Evolutionary conservation across 35 echinoderm and acorn worm genomes (phyloP).

Genomic region (Ptychodera flava): DNA sequence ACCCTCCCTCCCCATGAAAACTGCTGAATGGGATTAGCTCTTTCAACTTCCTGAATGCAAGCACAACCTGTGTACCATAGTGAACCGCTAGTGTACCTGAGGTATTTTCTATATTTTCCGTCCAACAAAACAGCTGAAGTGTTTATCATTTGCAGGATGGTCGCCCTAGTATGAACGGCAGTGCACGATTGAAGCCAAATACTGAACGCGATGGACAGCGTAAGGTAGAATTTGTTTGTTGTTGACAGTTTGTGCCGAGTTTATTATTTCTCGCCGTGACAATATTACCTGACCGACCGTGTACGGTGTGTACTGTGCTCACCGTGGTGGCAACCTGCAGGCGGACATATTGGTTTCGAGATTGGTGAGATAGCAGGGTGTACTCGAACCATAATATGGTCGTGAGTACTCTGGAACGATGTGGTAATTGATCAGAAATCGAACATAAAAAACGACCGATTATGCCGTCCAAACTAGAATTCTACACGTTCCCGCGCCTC

Average conservation of each 20-base stretch:
- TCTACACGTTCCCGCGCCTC: constrained; percentile 69
- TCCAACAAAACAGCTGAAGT: background rate
- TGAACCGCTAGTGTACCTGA: background rate
- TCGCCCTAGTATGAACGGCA: background rate
- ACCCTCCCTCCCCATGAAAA: background rate
- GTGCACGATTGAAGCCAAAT: background rate
- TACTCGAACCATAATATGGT: too few relatives aligned
- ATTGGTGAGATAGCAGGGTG: too few relatives aligned
- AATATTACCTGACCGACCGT: background rate
- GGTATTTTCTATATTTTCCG: background rate
- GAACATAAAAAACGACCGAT: too few relatives aligned
- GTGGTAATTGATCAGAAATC: too few relatives aligned
- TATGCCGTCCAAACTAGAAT: constrained; percentile 36
- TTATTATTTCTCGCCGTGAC: too few relatives aligned
- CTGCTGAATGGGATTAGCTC: background rate
- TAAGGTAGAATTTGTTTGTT: too few relatives aligned
- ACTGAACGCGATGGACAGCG: background rate
- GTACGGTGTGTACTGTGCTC: background rate
- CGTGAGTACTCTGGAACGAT: too few relatives aligned
- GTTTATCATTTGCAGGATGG: background rate
- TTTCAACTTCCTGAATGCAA: background rate
- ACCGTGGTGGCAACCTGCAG: background rate
- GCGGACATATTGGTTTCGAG: too few relatives aligned
- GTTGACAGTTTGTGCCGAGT: too few relatives aligned
- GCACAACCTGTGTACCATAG: background rate